Conservation (phyloP, 2,797 vertebrate genomes). For the Brotula barbata region DNA sequence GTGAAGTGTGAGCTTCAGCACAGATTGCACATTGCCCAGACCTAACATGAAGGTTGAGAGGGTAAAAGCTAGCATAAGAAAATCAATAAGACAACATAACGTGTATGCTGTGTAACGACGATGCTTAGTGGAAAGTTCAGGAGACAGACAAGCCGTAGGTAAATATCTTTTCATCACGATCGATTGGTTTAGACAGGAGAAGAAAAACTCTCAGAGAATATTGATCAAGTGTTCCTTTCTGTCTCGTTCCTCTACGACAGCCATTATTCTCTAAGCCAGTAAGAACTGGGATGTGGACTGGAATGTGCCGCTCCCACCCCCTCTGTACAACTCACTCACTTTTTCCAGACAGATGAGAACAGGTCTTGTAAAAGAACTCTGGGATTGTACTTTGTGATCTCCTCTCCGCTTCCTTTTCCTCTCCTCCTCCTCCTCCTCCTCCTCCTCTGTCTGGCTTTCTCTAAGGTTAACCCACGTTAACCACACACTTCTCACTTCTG, state of each 20-base stretch:
- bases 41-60: no score
- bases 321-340: constrained; percentile 63
- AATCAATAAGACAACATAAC: no score
- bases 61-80: no score
- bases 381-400: constrained; percentile 69
- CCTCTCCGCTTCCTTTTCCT: constrained; percentile 23
- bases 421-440: constrained; percentile 8
- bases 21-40: no score
- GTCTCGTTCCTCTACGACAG: constrained; percentile 32
- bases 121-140: constrained; percentile 24
- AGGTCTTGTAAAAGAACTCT: constrained; percentile 66
- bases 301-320: constrained; percentile 60
- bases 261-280: constrained; percentile 45
- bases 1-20: no score
- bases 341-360: constrained; percentile 73
- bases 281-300: constrained; percentile 59
- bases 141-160: background rate
- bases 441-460: constrained; percentile 44
- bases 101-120: constrained; percentile 14
- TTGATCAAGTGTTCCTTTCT: background rate
- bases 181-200: background rate
- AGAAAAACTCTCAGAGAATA: constrained; percentile 7
- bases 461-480: constrained; percentile 36
- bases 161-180: no score
- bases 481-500: constrained; percentile 14